Evolutionary conservation across 2,113 vertebrate genomes (phyloP), one percentile per base, ranked within the genome.

Genomic region (Rhombomys opimus): DNA sequence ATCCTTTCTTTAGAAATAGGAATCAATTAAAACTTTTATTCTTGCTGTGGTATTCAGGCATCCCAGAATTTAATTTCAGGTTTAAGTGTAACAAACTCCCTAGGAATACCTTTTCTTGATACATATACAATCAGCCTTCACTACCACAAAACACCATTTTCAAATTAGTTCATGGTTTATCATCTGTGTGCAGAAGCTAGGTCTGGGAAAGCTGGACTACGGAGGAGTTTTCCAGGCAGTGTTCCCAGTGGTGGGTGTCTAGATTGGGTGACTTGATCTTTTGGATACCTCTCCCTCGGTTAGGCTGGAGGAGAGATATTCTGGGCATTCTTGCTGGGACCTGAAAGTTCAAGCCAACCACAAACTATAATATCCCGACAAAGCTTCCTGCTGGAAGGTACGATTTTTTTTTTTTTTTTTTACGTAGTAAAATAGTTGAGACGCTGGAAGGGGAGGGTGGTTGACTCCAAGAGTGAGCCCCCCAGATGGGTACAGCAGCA

Each of bases 401-500:
- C 35, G 88, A 54, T 4, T 73, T 1, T 46, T 46, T 46, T 46
- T 46, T 46, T 46, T 46, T 4, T 46, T 46, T 72, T 14, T 3
- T 25, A 32, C 22, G 52, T 52, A 57, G 38, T 75, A 12, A 41
- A 59, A 3, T 54, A 4, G 23, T 0, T 52, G 12, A 95, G 50
- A 35, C 11, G 63, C 10, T 87, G 14, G 38, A 82, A 68, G 52
- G 57, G 46, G 57, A 73, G 3, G n/a, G 72, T 7, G 0, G 0
- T 22, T 2, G 4, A 52, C 2, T 18, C 27, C 15, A 72, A 8
- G 3, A 9, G 1, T 54, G 12, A 23, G 1, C 9, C 20, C 63
- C 18, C n/a, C n/a, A 25, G 38, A 78, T 27, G 12, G 35, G 10
- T 32, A 80, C 0, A 35, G 68, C 59, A 78, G 7, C 23, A 65